Conservation (phyloP, 1,140 invertebrate genomes). For the Diabrotica undecimpunctata region DNA sequence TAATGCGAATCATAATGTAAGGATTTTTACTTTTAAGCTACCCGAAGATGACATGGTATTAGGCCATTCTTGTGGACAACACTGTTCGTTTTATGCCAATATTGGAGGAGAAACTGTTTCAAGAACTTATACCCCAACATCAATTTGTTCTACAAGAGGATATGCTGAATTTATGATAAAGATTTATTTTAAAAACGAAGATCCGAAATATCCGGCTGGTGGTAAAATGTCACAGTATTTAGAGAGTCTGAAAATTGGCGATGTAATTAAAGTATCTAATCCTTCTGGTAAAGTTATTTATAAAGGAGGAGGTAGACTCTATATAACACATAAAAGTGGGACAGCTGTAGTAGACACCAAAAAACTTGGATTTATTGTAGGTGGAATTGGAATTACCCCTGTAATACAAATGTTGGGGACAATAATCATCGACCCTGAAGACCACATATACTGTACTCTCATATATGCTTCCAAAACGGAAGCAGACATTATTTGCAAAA, state of each 20-base stretch:
- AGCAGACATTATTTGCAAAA: neutral
- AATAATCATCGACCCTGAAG: neutral
- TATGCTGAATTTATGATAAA: constrained; percentile 1
- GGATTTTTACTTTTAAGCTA: neutral
- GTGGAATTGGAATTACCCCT: neutral
- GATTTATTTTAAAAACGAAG: neutral
- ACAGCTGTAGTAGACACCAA: neutral
- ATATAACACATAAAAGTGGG: neutral
- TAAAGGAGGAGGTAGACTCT: neutral
- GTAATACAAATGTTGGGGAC: neutral
- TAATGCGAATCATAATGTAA: neutral
- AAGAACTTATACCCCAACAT: neutral
- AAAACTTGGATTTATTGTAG: neutral
- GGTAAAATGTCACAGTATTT: neutral
- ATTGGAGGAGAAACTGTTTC: neutral
- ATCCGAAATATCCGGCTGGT: neutral
- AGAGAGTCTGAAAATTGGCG: neutral
- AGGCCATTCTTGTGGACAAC: neutral
- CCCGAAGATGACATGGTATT: neutral
- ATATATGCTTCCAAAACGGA: neutral
- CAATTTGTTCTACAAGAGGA: neutral
- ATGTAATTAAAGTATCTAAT: neutral
- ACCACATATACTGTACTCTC: neutral
- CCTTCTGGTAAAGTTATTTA: neutral
- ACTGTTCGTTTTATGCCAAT: neutral